Conservation (phyloP, 2,888 invertebrate genomes). For the Lasioglossum malachurum region DNA sequence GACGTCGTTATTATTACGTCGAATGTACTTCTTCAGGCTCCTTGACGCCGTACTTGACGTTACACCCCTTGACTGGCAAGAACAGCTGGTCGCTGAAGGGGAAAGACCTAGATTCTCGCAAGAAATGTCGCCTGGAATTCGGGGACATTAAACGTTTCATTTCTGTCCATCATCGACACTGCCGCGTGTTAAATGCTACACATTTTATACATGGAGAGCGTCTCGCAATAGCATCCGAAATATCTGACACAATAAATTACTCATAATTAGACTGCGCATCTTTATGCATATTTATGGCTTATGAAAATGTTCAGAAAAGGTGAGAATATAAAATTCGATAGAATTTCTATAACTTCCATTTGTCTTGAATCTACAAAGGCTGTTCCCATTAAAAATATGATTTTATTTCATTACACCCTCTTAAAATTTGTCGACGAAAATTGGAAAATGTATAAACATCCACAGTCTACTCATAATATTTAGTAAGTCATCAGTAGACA, state of each 20-base stretch:
- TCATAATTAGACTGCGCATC: neutral
- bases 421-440: too few species aligned
- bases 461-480: neutral
- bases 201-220: neutral
- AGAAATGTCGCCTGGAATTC: constrained; percentile 29
- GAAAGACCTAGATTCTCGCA: constrained; percentile 59
- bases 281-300: too few species aligned
- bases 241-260: neutral
- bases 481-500: too few species aligned
- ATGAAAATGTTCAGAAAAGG: too few species aligned
- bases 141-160: constrained; percentile 36
- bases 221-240: neutral
- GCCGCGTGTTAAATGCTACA: neutral
- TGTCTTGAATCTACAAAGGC: too few species aligned
- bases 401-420: too few species aligned
- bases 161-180: constrained; percentile 7
- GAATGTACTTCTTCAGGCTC: constrained; percentile 60
- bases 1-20: constrained; percentile 72
- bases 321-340: too few species aligned
- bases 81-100: constrained; percentile 52
- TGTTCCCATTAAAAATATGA: too few species aligned
- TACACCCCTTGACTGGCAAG: constrained; percentile 60
- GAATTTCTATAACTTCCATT: too few species aligned
- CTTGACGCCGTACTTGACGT: constrained; percentile 58
- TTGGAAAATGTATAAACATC: too few species aligned